A percentile compares a stretch with the other conserved stretches of the same genome.
phyloP scores from a whole-genome alignment of 2,113 vertebrate species.

The Ivindomyrus marchei region DNA sequence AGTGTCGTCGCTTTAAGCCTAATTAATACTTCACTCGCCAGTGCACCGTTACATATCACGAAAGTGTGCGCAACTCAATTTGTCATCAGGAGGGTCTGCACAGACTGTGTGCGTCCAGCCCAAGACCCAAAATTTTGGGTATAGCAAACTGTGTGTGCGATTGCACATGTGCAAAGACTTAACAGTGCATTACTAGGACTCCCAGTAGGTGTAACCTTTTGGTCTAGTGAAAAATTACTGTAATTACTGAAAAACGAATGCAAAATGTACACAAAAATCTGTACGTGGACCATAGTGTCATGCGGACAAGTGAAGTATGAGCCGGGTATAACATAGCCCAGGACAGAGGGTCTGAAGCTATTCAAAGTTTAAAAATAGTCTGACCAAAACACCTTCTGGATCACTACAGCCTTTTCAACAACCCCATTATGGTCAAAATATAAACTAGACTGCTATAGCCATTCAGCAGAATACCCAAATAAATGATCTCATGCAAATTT shows the following conservation, averaged over 20 bases:
- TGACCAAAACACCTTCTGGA: background rate
- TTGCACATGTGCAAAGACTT: background rate
- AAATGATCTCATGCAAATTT: background rate
- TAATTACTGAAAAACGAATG: background rate
- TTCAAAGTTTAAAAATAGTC: background rate
- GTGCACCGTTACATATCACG: background rate
- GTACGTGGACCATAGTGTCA: background rate
- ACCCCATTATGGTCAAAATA: background rate
- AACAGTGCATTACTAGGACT: background rate
- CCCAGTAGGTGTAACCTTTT: background rate
- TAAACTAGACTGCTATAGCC: background rate
- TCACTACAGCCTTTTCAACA: background rate
- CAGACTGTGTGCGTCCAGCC: background rate
- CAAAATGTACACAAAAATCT: background rate
- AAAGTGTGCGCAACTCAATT: background rate
- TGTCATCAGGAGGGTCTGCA: background rate
- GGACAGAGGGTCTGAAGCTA: background rate
- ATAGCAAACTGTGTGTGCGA: background rate
- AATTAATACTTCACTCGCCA: background rate
- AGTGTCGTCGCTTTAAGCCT: background rate
- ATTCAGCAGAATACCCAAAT: background rate
- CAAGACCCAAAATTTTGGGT: background rate
- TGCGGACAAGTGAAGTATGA: background rate
- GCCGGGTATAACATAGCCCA: background rate
- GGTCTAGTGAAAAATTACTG: background rate